Evolutionary conservation across 2,888 invertebrate genomes (phyloP).

Genomic region (Quadroppia sp.): DNA sequence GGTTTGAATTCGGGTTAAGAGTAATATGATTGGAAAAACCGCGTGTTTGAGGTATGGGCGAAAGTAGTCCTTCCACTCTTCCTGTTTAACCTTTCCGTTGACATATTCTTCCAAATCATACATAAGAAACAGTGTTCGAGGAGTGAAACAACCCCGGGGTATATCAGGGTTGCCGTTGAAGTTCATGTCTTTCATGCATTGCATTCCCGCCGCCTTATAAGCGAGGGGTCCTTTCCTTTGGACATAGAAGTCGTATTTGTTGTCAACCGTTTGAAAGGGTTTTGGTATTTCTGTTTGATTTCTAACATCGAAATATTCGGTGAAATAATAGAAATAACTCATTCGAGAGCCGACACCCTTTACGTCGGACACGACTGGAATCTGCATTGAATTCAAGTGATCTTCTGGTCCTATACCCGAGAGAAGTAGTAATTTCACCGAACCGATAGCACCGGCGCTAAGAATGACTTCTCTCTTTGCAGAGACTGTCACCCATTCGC

Average conservation of each 20-base stretch:
- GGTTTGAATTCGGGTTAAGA: neutral
- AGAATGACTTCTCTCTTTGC: slow-evolving; percentile 6
- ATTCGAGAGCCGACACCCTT: neutral
- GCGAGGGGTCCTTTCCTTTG: neutral
- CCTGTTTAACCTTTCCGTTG: neutral
- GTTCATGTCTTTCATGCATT: neutral
- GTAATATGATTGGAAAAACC: neutral
- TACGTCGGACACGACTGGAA: neutral
- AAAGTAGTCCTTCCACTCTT: slow-evolving; percentile 3
- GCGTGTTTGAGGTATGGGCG: neutral
- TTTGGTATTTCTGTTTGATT: neutral
- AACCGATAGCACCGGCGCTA: slow-evolving; percentile 15
- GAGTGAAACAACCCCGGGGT: neutral
- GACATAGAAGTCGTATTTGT: neutral
- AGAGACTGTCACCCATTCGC: neutral
- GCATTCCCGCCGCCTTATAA: neutral
- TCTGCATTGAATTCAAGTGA: neutral
- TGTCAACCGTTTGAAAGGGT: neutral
- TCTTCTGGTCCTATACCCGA: neutral
- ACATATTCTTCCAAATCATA: neutral
- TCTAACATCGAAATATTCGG: neutral
- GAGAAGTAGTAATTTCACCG: neutral
- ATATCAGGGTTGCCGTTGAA: neutral
- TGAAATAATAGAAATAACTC: neutral
- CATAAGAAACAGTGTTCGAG: neutral